These are phyloP conservation scores for Pao palembangensis DNA, from an alignment of 2,113 vertebrate genomes.

Conservation along the genomic window DNA sequence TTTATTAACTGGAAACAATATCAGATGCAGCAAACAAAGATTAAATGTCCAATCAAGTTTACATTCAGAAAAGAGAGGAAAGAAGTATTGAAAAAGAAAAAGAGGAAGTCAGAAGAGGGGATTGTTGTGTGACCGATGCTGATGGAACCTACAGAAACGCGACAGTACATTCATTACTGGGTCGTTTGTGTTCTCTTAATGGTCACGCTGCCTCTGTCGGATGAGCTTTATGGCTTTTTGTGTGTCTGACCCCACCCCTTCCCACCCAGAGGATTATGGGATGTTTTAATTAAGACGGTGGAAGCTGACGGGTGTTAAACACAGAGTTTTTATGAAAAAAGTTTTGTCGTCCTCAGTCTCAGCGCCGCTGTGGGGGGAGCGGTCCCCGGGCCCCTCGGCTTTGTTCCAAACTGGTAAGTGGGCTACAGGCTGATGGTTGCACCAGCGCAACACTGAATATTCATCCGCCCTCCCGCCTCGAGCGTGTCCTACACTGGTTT, in stretches of 20 bases:
- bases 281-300: slow-evolving; percentile 55
- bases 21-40: slow-evolving; percentile 71
- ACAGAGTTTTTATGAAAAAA: slow-evolving; percentile 5
- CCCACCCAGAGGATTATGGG: slow-evolving; percentile 29
- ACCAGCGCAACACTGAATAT: slow-evolving; percentile 34
- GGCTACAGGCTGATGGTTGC: slow-evolving; percentile 32
- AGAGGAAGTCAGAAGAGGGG: slow-evolving; percentile 23
- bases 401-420: slow-evolving; percentile 45
- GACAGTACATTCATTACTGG: slow-evolving; percentile 52
- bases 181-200: slow-evolving; percentile 10
- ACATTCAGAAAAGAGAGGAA: slow-evolving; percentile 60
- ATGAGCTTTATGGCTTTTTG: slow-evolving; percentile 49
- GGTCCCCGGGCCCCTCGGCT: slow-evolving; percentile 13
- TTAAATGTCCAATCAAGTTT: slow-evolving; percentile 58
- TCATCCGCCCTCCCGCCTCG: slow-evolving; percentile 22
- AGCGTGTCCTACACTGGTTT: slow-evolving; percentile 48
- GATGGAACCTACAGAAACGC: slow-evolving; percentile 14
- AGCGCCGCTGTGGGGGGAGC: background rate
- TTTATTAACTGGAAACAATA: slow-evolving; percentile 70
- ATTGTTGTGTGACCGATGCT: slow-evolving; percentile 21
- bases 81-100: slow-evolving; percentile 13
- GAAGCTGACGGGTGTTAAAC: slow-evolving; percentile 64
- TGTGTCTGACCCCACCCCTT: slow-evolving; percentile 6
- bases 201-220: slow-evolving; percentile 17
- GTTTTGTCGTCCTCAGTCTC: background rate